Base-by-base conservation (phyloP, 2,888 invertebrate genomes). In the Polyommatus icarus region DNA sequence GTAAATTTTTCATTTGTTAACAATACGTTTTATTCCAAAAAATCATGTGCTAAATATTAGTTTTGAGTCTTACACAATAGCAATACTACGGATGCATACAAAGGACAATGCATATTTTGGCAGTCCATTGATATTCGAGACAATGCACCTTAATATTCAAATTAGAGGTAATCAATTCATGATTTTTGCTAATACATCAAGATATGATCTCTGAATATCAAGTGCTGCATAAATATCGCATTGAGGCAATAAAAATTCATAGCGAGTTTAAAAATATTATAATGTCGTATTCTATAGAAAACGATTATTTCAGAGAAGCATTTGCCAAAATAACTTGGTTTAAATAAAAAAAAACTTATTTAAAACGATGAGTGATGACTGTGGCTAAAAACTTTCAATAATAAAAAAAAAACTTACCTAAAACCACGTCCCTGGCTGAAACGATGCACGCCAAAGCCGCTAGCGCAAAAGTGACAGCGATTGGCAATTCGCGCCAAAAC, bases 401-500 rank as follows among this genome's bases (percentile, higher is more conserved):
- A 73, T 46, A 75, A 71, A 57, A 82, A 79, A 78, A 80, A 79
- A 72, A 88, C 92, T 92, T 79, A 93, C 93, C 91, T 82, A 93
- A 86, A 82, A 92, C 85, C 83, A 93, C 88, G 81, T 92, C 92
- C 83, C 88, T 89, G 85, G 91, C 90, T 84, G 90, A 86, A 84
- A 85, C 88, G 79, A 85, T 82, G 85, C 86, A 87, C 77, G 85
- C 86, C 83, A 87, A 84, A 83, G 88, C 86, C 87, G 89, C 84
- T 77, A 91, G 80, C 78, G 85, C 80, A 80, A 91, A 81, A 78
- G 85, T 87, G 87, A 90, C 87, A 84, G 89, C 89, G 84, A 89
- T 85, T 83, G 90, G 87, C 92, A 91, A 89, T 88, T 90, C 88
- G 89, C 92, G 91, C 91, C 92, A 91, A 91, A 90, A 88, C 83